A percentile compares a stretch with the other conserved stretches of the same genome.
These are phyloP conservation scores for Ammodytes dubius DNA, from an alignment of 2,113 vertebrate species.

Conservation along the genomic window DNA sequence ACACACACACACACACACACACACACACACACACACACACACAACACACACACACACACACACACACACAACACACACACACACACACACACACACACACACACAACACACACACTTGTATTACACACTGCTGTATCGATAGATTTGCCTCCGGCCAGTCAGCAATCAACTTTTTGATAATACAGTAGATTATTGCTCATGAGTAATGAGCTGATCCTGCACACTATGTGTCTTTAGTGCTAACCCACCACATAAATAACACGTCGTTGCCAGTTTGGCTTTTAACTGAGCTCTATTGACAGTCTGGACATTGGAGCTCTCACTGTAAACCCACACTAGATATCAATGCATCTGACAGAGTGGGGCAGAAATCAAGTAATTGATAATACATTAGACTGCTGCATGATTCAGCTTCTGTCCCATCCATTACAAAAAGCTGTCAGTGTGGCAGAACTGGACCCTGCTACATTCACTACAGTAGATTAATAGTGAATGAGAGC, in stretches of 20 bases:
- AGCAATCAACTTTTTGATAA: slow-evolving; percentile 52
- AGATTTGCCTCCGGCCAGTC: slow-evolving; percentile 18
- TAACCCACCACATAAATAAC: slow-evolving; percentile 30
- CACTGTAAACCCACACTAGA: slow-evolving; percentile 45
- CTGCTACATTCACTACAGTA: neutral
- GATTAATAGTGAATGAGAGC: neutral
- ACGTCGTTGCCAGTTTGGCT: slow-evolving; percentile 22
- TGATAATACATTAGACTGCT: slow-evolving; percentile 55
- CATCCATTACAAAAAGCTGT: slow-evolving; percentile 46
- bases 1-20: neutral
- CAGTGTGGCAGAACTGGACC: slow-evolving; percentile 12
- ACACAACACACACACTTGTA: neutral
- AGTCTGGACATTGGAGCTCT: slow-evolving; percentile 52
- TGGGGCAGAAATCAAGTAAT: slow-evolving; percentile 61
- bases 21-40: neutral
- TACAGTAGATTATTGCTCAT: slow-evolving; percentile 46
- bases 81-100: neutral
- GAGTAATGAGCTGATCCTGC: slow-evolving; percentile 48
- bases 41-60: neutral
- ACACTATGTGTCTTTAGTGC: slow-evolving; percentile 18
- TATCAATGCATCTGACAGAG: slow-evolving; percentile 34
- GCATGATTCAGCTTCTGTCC: slow-evolving; percentile 40
- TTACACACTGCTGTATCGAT: slow-evolving; percentile 13
- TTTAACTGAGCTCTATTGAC: slow-evolving; percentile 50
- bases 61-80: neutral